Conservation (phyloP, 2,113 vertebrate genomes). For the Stegastes partitus region DNA sequence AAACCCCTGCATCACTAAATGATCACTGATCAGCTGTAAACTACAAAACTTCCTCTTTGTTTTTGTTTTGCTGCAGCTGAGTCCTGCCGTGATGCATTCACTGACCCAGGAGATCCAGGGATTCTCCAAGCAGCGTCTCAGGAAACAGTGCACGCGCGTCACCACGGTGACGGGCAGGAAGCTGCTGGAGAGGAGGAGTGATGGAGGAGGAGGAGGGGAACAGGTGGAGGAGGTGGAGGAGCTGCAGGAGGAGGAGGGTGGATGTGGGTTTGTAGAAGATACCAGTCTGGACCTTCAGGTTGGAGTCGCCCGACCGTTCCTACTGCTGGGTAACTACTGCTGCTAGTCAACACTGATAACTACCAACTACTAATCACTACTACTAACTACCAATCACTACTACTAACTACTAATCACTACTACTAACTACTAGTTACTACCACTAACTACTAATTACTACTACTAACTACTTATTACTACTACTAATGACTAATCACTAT, state of each 20-base stretch:
- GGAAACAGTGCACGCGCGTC: conserved; percentile 90
- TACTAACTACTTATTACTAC: no score
- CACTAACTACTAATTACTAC: no score
- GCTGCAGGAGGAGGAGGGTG: conserved; percentile 47
- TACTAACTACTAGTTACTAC: no score
- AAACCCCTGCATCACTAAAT: background rate
- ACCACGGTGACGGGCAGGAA: conserved; percentile 90
- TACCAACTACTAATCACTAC: no score
- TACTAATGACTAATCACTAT: no score
- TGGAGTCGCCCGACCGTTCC: conserved; percentile 89
- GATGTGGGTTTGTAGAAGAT: conserved; percentile 91
- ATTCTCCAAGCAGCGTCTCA: conserved; percentile 89
- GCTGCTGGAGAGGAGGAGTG: conserved; percentile 89
- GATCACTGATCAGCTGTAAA: background rate
- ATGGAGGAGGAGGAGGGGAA: conserved; percentile 62
- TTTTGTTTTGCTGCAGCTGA: background rate
- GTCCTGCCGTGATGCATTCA: conserved; percentile 87
- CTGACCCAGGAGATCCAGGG: conserved; percentile 90
- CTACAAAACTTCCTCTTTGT: background rate
- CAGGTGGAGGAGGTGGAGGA: conserved; percentile 50
- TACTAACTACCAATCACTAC: no score
- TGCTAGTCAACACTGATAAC: no score
- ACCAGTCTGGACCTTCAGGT: conserved; percentile 91
- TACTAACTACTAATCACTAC: no score
- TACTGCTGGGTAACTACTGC: conserved; percentile 89